Evolutionary conservation across 2,797 vertebrate genomes (phyloP).

Genomic region (Pangasius djambal): DNA sequence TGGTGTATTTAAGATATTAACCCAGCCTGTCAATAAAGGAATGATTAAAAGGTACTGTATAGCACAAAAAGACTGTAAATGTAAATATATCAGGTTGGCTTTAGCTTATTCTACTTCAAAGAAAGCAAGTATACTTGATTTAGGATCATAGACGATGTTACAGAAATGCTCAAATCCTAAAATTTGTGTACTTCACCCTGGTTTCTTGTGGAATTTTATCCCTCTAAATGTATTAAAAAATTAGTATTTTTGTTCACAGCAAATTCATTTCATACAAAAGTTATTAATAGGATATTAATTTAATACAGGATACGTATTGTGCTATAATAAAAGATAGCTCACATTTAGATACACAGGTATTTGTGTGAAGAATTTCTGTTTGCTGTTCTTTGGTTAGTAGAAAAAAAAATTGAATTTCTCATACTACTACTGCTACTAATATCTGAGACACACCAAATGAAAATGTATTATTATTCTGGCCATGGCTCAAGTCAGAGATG

Average conservation of each 20-base stretch:
- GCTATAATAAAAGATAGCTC: not conserved
- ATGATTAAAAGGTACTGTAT: not conserved
- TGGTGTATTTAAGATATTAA: not conserved
- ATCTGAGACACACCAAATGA: slow-evolving; percentile 19
- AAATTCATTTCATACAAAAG: not conserved
- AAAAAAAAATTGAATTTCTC: not conserved
- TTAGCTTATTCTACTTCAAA: not conserved
- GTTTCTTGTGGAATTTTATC: not conserved
- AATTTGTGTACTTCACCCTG: not conserved
- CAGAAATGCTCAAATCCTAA: not conserved
- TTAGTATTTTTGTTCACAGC: not conserved
- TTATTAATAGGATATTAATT: not conserved
- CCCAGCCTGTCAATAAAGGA: not conserved
- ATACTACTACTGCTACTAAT: not conserved
- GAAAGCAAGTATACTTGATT: not conserved
- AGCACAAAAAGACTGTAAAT: not conserved
- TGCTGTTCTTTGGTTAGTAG: not conserved
- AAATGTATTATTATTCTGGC: slow-evolving; percentile 39
- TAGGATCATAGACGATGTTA: not conserved
- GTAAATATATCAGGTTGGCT: not conserved
- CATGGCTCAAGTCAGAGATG: slow-evolving; percentile 41
- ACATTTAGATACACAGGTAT: not conserved
- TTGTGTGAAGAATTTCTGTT: not conserved
- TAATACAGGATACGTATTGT: not conserved
- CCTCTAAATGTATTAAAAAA: not conserved